A percentile compares a stretch with the other conserved stretches of the same genome.
These are phyloP conservation scores for Sesamia inferens DNA, from an alignment of 2,888 invertebrate genomes.

Conservation along the genomic window DNA sequence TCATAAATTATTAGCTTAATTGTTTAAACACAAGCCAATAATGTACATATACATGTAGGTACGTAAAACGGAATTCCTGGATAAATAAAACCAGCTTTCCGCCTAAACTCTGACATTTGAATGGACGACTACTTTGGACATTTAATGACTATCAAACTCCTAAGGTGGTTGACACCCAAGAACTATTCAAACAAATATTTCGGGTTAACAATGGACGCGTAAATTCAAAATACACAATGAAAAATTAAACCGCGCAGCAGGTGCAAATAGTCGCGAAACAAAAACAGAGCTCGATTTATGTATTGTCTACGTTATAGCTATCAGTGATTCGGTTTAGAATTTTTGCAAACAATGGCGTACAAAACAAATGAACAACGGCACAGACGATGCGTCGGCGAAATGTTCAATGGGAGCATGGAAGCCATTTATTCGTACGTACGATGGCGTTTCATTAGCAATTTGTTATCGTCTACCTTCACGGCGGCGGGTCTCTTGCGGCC, in stretches of 20 bases:
- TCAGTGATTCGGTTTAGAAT: conserved; percentile 72
- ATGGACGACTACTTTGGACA: not conserved
- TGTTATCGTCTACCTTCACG: conserved; percentile 61
- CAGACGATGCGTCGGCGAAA: conserved; percentile 61
- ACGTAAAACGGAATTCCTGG: conserved; percentile 13
- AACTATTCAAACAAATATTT: conserved; percentile 53
- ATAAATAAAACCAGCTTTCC: conserved; percentile 15
- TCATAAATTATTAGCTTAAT: too few species aligned
- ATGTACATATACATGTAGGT: not conserved
- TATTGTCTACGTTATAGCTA: conserved; percentile 63
- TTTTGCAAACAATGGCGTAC: conserved; percentile 70
- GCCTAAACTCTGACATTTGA: conserved; percentile 3
- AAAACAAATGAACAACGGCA: conserved; percentile 63
- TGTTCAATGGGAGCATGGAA: conserved; percentile 58
- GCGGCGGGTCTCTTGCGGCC: conserved; percentile 39
- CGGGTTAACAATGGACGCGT: conserved; percentile 31
- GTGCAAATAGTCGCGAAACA: conserved; percentile 69
- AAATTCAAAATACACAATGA: conserved; percentile 62
- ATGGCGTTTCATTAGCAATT: conserved; percentile 65
- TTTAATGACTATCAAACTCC: conserved; percentile 1
- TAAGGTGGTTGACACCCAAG: conserved; percentile 5
- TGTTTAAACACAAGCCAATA: too few species aligned
- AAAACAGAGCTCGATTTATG: conserved; percentile 71
- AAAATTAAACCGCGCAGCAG: conserved; percentile 66
- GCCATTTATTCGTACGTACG: conserved; percentile 58